phyloP scores from a whole-genome alignment of 2,113 vertebrate genomes.

The Catharus bicknelli region DNA sequence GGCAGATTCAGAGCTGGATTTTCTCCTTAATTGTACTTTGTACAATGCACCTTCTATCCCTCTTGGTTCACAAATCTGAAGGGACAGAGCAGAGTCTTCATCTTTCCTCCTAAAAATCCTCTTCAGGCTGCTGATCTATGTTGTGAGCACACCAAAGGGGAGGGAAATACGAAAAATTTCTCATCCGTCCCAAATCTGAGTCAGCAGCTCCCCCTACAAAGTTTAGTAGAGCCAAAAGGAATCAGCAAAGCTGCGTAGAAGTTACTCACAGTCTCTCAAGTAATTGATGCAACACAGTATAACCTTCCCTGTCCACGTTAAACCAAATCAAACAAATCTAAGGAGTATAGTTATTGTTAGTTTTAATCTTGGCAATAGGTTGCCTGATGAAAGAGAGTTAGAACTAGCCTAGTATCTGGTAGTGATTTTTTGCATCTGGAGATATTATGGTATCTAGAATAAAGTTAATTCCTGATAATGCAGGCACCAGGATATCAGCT shows the following conservation, averaged over 20 bases:
- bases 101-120: neutral
- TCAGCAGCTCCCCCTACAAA: neutral
- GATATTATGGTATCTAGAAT: neutral
- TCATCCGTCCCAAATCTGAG: neutral
- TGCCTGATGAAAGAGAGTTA: neutral
- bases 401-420: neutral
- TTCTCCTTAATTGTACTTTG: neutral
- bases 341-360: neutral
- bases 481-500: neutral
- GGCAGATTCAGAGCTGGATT: neutral
- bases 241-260: neutral
- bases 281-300: neutral
- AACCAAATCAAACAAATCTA: neutral
- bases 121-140: accelerated
- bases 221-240: neutral
- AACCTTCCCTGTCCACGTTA: neutral
- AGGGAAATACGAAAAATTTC: neutral
- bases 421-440: neutral
- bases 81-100: neutral
- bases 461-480: neutral
- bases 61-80: neutral
- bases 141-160: neutral
- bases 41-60: neutral
- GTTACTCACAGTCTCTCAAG: neutral
- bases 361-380: neutral